These are phyloP conservation scores for Zonotrichia leucophrys DNA, from an alignment of 2,113 vertebrate species.

Conservation along the genomic window DNA sequence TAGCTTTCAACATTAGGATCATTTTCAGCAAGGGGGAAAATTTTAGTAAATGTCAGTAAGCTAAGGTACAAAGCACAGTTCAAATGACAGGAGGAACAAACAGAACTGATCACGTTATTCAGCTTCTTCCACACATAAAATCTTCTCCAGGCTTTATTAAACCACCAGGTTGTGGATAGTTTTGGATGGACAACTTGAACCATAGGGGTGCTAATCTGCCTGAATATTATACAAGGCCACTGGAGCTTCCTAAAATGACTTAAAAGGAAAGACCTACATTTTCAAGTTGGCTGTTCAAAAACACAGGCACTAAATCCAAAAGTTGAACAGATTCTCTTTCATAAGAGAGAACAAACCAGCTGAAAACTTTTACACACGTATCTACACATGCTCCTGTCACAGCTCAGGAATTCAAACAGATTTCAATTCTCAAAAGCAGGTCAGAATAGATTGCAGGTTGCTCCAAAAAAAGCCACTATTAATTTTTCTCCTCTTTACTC, in stretches of 20 bases:
- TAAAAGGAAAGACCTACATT: background rate
- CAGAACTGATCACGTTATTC: background rate
- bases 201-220: background rate
- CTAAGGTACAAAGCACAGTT: background rate
- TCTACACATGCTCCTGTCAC: constrained; percentile 29
- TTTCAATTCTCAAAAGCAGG: constrained; percentile 24
- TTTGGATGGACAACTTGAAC: background rate
- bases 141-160: background rate
- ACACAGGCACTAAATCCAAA: background rate
- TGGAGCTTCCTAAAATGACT: background rate
- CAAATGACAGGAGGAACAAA: background rate
- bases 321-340: constrained; percentile 5
- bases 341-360: constrained; percentile 10
- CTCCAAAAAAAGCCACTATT: background rate
- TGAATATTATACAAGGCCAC: background rate
- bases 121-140: background rate
- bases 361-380: constrained; percentile 5
- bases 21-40: background rate
- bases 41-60: background rate
- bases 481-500: background rate
- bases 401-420: constrained; percentile 51
- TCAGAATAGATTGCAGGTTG: constrained; percentile 19
- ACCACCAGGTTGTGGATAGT: background rate
- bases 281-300: background rate
- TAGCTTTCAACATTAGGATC: background rate